phyloP scores from a whole-genome alignment of 1,140 invertebrate genomes.

The Apis florea region DNA sequence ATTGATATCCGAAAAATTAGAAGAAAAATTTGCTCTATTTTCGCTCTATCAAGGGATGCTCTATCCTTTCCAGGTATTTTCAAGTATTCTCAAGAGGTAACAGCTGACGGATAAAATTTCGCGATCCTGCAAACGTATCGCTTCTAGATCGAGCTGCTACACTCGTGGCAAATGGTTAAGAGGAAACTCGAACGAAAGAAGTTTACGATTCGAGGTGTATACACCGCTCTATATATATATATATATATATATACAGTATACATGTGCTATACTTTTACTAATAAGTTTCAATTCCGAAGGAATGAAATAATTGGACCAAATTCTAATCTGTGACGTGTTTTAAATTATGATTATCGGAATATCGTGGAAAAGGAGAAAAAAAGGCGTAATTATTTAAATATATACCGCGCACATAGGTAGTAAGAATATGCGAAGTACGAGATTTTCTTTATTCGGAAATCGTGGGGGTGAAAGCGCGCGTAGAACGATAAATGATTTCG shows the following conservation, averaged over 20 bases:
- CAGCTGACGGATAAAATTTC: conserved; percentile 4
- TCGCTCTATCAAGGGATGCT: too few relatives aligned
- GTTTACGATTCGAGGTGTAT: neutral
- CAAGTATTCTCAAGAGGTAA: neutral
- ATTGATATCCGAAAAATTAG: too few relatives aligned
- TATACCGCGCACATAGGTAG: too few relatives aligned
- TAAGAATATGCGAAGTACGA: too few relatives aligned
- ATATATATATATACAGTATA: too few relatives aligned
- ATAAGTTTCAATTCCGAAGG: neutral
- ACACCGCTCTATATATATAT: too few relatives aligned
- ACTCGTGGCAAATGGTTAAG: neutral
- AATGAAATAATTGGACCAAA: too few relatives aligned
- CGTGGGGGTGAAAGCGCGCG: too few relatives aligned
- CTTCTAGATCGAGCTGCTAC: neutral
- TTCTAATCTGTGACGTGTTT: too few relatives aligned
- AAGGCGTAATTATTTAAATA: too few relatives aligned
- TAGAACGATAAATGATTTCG: neutral
- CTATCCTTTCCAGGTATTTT: neutral
- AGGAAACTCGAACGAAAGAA: neutral
- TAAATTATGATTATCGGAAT: too few relatives aligned
- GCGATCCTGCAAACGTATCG: neutral
- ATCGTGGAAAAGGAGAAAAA: too few relatives aligned
- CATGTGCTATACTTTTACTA: neutral
- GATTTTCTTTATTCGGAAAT: neutral
- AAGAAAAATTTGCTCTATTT: neutral